A percentile compares a stretch with the other conserved stretches of the same genome.
Conservation (phyloP, 1,140 invertebrate species). For the Platorchestia sp. region DNA sequence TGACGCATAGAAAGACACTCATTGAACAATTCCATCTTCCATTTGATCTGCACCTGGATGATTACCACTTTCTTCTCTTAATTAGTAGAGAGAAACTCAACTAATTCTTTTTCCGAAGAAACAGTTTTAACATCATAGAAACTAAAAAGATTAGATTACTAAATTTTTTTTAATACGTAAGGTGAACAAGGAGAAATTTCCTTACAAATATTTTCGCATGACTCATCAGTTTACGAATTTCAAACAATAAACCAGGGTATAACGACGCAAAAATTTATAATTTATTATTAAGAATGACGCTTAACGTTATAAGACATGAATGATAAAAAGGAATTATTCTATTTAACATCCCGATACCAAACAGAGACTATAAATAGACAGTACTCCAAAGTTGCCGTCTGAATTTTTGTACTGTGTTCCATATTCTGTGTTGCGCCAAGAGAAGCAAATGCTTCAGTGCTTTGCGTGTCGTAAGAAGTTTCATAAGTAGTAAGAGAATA, state of each 20-base stretch:
- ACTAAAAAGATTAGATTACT: not conserved
- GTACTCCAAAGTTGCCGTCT: not conserved
- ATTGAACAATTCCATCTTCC: not conserved
- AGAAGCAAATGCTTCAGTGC: not conserved
- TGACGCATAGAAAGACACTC: not conserved
- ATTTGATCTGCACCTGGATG: not conserved
- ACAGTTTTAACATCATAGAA: too few relatives aligned
- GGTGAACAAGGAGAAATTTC: not conserved
- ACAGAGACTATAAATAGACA: not conserved
- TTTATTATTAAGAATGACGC: not conserved
- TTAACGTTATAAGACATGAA: not conserved
- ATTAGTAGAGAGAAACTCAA: not conserved
- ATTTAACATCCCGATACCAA: not conserved
- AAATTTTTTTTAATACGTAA: not conserved
- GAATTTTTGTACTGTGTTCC: too few relatives aligned
- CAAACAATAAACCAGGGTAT: not conserved
- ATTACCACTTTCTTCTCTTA: too few relatives aligned
- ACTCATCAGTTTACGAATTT: not conserved
- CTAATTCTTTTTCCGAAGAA: too few relatives aligned
- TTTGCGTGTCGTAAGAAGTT: not conserved
- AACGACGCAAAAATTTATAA: not conserved
- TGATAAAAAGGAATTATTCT: not conserved
- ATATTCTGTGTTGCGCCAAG: too few relatives aligned
- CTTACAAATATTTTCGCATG: not conserved
- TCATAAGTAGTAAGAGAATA: not conserved